Percentiles rank a stretch among this genome's conserved stretches.
Conservation (phyloP, 1,140 invertebrate species). For the Caenorhabditis latens region DNA sequence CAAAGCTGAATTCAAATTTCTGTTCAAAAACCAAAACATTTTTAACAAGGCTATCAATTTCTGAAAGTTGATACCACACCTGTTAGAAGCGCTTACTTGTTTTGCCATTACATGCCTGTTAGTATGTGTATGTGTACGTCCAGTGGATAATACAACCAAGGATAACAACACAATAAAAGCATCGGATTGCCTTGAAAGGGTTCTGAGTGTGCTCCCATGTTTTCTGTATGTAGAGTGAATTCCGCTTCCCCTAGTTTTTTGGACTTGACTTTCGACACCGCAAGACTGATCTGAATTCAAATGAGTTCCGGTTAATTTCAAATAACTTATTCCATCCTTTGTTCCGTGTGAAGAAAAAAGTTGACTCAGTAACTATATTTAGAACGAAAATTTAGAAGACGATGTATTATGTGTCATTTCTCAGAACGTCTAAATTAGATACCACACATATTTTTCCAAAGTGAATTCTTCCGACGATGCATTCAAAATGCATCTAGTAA, state of each 20-base stretch:
- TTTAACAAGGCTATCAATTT: conserved; percentile 19
- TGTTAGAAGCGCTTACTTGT: neutral
- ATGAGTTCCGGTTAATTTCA: neutral
- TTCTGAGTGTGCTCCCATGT: neutral
- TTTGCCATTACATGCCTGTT: conserved; percentile 6
- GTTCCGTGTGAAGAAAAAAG: neutral
- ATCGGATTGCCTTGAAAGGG: conserved; percentile 41
- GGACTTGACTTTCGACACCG: neutral
- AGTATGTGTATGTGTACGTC: neutral
- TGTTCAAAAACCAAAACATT: neutral
- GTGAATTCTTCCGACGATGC: no score
- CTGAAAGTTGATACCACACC: conserved; percentile 41
- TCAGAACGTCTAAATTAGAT: no score
- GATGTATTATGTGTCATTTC: no score
- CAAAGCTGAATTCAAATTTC: no score
- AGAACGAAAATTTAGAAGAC: no score
- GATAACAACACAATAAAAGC: conserved; percentile 48
- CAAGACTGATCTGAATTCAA: neutral
- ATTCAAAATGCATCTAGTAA: no score
- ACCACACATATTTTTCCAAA: no score
- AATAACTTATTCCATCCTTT: neutral
- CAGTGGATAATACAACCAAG: neutral
- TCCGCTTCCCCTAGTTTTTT: neutral
- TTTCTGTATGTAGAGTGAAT: neutral
- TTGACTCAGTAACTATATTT: neutral